Evolutionary conservation across 2,113 vertebrate genomes (phyloP).

Genomic region (Dasyurus viverrinus): DNA sequence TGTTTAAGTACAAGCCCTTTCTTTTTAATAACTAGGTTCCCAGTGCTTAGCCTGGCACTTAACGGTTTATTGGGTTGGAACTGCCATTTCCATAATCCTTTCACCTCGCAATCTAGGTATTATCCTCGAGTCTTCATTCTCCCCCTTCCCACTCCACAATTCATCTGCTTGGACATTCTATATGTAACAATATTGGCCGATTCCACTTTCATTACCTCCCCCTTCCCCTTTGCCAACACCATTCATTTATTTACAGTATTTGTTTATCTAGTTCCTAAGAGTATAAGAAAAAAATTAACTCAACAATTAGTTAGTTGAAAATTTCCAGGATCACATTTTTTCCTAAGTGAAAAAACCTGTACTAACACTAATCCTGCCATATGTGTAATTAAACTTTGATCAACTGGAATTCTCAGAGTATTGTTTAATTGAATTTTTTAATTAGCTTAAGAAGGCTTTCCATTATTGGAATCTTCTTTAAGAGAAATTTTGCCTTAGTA

Average conservation of each 20-base stretch:
- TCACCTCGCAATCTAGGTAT: neutral
- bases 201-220: too few relatives aligned
- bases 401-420: neutral
- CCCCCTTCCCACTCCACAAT: neutral
- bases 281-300: neutral
- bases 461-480: neutral
- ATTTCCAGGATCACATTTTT: neutral
- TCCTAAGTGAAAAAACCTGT: neutral
- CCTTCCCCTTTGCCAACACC: neutral
- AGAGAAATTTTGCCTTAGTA: neutral
- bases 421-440: neutral
- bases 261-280: neutral
- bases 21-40: neutral
- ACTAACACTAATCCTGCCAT: neutral
- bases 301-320: neutral
- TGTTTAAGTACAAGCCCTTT: neutral
- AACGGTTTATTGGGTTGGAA: neutral
- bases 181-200: neutral
- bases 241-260: neutral
- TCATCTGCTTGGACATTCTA: neutral
- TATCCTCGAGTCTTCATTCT: neutral
- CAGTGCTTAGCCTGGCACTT: neutral
- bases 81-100: neutral
- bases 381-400: neutral
- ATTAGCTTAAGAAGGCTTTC: neutral